Percentiles rank a stretch among this genome's conserved stretches.
Evolutionary conservation across 2,797 vertebrate genomes (phyloP).

Genomic region (Phoebastria nigripes): DNA sequence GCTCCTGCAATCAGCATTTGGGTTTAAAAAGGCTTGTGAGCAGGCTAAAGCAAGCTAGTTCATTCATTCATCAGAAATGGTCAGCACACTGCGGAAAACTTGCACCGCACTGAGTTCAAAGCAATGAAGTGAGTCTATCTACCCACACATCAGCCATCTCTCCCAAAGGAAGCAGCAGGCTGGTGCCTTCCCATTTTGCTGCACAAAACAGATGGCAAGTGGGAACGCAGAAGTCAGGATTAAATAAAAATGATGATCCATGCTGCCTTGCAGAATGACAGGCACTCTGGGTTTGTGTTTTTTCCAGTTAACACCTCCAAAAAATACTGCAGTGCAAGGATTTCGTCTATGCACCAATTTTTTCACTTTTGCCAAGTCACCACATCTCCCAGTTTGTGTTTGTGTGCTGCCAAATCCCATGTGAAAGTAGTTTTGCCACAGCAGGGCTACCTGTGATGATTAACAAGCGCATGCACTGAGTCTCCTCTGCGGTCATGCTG

Average conservation of each 20-base stretch:
- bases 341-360: neutral
- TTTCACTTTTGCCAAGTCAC: neutral
- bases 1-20: neutral
- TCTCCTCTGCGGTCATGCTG: neutral
- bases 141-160: neutral
- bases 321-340: neutral
- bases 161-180: neutral
- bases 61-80: neutral
- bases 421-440: conserved; percentile 17
- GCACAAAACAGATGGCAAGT: neutral
- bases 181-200: neutral
- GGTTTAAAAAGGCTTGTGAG: neutral
- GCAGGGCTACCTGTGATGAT: conserved; percentile 25
- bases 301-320: neutral
- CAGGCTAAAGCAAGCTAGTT: neutral
- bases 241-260: neutral
- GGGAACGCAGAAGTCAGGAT: neutral
- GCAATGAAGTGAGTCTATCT: neutral
- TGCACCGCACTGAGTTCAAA: neutral
- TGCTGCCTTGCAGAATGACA: neutral
- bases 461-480: neutral
- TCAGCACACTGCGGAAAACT: neutral
- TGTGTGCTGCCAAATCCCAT: neutral
- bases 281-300: neutral
- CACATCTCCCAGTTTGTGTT: neutral